These are phyloP conservation scores for Sialia sialis DNA, from an alignment of 2,113 vertebrate genomes.

Conservation along the genomic window DNA sequence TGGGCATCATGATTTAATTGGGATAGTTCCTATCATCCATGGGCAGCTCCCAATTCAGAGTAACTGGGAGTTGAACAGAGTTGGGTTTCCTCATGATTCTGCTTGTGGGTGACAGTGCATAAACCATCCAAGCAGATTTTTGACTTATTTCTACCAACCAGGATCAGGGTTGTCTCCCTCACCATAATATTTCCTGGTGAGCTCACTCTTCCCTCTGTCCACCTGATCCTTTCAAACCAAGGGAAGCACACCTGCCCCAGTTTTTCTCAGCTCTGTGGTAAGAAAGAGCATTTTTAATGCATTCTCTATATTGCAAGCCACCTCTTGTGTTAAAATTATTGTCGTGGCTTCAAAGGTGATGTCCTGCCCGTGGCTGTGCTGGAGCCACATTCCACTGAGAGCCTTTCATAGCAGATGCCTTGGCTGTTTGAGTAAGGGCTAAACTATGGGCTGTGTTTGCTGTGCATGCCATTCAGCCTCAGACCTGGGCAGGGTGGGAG, in stretches of 20 bases:
- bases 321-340: neutral
- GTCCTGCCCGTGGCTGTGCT: constrained; percentile 16
- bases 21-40: neutral
- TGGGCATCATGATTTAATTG: neutral
- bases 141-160: neutral
- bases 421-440: constrained; percentile 36
- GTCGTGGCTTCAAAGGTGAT: constrained; percentile 38
- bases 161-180: neutral
- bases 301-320: neutral
- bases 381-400: constrained; percentile 36
- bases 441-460: constrained; percentile 24
- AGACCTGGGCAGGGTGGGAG: neutral
- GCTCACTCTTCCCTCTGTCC: neutral
- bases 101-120: neutral
- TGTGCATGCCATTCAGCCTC: neutral
- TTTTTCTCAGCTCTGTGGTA: neutral
- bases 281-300: constrained; percentile 20
- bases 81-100: neutral
- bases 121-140: neutral
- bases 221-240: neutral
- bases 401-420: constrained; percentile 27
- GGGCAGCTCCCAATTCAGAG: accelerated
- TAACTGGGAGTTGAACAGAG: neutral
- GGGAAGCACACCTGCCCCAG: neutral
- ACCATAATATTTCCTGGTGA: neutral